Base-by-base conservation (phyloP, 2,888 invertebrate species). In the Cantharis rufa region DNA sequence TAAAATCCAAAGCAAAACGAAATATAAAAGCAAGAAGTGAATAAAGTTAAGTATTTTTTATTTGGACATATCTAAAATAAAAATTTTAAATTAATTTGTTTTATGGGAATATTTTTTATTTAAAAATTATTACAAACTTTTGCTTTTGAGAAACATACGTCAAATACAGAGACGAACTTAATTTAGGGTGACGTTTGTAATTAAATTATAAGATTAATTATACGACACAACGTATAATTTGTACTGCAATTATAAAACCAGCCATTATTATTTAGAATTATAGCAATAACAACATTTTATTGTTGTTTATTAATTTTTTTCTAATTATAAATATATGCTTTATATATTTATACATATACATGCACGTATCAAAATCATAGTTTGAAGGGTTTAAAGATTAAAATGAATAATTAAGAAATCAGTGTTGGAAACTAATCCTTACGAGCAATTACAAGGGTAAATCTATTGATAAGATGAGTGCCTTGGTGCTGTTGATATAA, bases 361-460 rank as follows among this genome's bases (percentile, higher is more conserved):
- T 28, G 10, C 10, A 11, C n/a, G 48, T 48, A 48, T 48, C n/a
- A 48, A n/a, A 48, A 48, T 48, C 7, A 48, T 48, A 48, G 48
- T 48, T 48, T 48, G 48, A 7, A n/a, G 48, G 64, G 64, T 66
- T 63, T 72, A 75, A 77, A 75, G 76, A 71, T 79, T 73, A 72
- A 68, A 74, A 69, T 74, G 74, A 79, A 77, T 79, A 78, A 79
- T 79, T 79, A 70, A 77, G 76, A 77, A 79, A 72, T 75, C 69
- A 68, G 69, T 69, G 68, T 64, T 68, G 69, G 86, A 84, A 86
- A 85, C 84, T 86, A 86, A 87, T 86, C 86, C 85, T 78, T 84
- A 81, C 82, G 80, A 84, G 85, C 86, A 87, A 87, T 87, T 86
- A 87, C 83, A 83, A 83, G 86, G 86, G 86, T 84, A 84, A 84